Percentiles rank a stretch among this genome's conserved stretches.
phyloP scores from a whole-genome alignment of 2,113 vertebrate genomes.

The Dermatemys mawii region DNA sequence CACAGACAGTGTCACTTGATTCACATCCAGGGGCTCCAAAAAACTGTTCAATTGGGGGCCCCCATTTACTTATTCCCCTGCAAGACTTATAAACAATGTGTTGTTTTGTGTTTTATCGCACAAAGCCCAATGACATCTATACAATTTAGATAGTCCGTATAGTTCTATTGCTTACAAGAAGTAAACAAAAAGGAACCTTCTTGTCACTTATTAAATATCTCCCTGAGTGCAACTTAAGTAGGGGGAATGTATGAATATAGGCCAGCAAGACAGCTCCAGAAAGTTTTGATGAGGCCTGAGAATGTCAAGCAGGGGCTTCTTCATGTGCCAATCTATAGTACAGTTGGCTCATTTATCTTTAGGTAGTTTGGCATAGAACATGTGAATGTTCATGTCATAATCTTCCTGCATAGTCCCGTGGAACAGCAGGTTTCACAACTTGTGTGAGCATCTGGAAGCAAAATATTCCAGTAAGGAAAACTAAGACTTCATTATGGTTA shows the following conservation, averaged over 20 bases:
- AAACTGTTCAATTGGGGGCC: background rate
- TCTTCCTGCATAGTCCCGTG: conserved; percentile 38
- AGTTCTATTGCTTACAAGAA: background rate
- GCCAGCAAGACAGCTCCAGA: conserved; percentile 44
- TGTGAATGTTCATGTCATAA: background rate
- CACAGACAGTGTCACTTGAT: background rate
- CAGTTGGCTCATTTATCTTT: conserved; percentile 38
- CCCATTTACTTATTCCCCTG: background rate
- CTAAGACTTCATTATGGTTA: conserved; percentile 47
- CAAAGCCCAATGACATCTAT: background rate
- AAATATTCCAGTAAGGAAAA: background rate
- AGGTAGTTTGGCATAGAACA: conserved; percentile 6
- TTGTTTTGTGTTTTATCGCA: background rate
- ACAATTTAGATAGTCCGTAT: background rate
- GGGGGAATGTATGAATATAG: conserved; percentile 14
- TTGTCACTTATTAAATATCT: background rate
- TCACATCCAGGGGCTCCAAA: background rate
- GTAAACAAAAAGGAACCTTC: conserved; percentile 6
- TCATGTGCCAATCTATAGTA: conserved; percentile 42
- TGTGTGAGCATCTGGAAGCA: conserved; percentile 38
- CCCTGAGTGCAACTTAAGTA: background rate
- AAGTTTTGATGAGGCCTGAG: conserved; percentile 24
- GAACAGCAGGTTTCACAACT: background rate
- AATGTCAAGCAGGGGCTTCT: conserved; percentile 42
- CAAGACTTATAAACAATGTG: background rate